Conservation (phyloP, 2,113 vertebrate species). For the Rhinolophus sinicus region DNA sequence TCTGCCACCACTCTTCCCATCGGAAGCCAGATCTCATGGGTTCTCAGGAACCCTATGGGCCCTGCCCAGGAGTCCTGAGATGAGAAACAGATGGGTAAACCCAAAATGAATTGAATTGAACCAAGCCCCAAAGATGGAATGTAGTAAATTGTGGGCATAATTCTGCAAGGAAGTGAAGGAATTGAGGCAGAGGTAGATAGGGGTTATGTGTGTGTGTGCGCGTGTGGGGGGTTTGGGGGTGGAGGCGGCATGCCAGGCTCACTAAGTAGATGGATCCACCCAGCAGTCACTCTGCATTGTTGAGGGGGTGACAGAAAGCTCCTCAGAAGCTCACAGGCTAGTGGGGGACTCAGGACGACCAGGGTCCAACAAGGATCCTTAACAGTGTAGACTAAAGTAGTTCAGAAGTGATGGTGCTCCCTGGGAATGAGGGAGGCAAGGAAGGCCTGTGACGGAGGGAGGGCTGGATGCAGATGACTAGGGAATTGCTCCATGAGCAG, state of each 20-base stretch:
- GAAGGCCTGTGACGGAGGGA: neutral
- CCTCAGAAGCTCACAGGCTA: neutral
- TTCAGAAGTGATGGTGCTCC: neutral
- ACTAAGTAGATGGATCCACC: neutral
- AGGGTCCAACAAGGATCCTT: neutral
- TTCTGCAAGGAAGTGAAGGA: neutral
- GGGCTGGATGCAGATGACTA: neutral
- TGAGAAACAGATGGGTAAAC: neutral
- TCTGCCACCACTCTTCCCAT: accelerated
- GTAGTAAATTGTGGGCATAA: neutral
- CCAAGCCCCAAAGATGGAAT: neutral
- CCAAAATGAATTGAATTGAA: neutral
- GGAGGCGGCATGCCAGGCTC: neutral
- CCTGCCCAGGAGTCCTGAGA: accelerated
- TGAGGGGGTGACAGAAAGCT: neutral
- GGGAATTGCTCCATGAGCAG: neutral
- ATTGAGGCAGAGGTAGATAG: neutral
- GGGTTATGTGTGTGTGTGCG: neutral
- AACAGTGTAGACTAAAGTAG: neutral
- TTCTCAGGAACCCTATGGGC: neutral
- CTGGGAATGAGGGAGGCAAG: neutral
- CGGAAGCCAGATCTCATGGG: neutral
- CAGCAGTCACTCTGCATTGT: neutral
- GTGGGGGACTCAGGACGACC: neutral
- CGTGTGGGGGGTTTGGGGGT: neutral